Base-by-base conservation (phyloP, 2,797 vertebrate species). In the Hemibagrus guttatus region DNA sequence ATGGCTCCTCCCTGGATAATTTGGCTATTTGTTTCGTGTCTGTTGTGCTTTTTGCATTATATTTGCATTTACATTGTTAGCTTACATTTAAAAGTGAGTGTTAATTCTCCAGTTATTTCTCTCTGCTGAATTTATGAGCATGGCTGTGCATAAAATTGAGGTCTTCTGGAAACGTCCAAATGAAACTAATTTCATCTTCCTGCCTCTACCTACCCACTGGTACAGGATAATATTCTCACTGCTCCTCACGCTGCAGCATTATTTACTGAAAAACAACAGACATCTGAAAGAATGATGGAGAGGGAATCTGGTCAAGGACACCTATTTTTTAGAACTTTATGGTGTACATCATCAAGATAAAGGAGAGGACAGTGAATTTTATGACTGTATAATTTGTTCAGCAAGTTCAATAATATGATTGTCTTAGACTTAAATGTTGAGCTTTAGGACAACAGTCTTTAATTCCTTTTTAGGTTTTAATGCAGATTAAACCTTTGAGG, bases 181-280 rank as follows among this genome's bases (percentile, higher is more conserved):
- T 26, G 49, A 46, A 81, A 46, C 79, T 64, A 81, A 64, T 61
- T 81, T 61, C 23, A 81, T 64, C 59, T 81, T 81, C 39, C 59
- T 81, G 59, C 39, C 35, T 81, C 59, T 28, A 64, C 59, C 39
- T 49, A 49, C 39, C 59, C 79, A 63, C 23, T 81, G 23, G 58
- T 81, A 59, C 76, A 80, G 56, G 6, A 80, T 80, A 42, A 58
- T 79, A 58, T 58, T 79, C 28, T 35, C 35, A 61, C 28, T 35
- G 52, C 8, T 76, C 52, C 49, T 76, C 31, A 19, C 49, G 54
- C 28, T 76, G 28, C 49, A 76, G 49, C 14, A 31, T 56, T 76
- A 19, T 56, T 76, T 54, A 19, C 52, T 7, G 21, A 76, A 76
- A n/a, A n/a, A 52, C 6, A n/a, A 49, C 35, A 58, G 26, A 31